A percentile compares a stretch with the other conserved stretches of the same genome.
phyloP scores from a whole-genome alignment of 2,888 invertebrate genomes.

The Acanthacorydalis orientalis region DNA sequence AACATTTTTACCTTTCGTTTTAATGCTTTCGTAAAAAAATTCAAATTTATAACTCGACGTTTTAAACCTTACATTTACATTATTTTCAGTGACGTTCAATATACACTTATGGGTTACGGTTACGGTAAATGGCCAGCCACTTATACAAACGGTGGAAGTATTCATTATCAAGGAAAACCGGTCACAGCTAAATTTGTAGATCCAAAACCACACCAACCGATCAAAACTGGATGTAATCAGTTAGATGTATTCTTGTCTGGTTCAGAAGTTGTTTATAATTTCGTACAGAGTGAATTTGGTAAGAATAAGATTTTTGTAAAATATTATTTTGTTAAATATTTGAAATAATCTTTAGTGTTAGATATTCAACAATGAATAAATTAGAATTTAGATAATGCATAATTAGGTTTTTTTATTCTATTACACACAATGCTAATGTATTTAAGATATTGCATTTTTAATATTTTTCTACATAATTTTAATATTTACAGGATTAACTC shows the following conservation, averaged over 20 bases:
- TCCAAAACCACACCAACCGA: conserved; percentile 17
- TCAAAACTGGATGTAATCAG: conserved; percentile 13
- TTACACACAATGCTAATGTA: too few relatives aligned
- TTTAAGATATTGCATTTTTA: too few relatives aligned
- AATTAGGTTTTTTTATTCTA: too few relatives aligned
- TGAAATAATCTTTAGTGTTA: too few relatives aligned
- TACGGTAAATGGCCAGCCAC: conserved; percentile 38
- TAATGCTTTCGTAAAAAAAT: too few relatives aligned
- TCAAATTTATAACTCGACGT: too few relatives aligned
- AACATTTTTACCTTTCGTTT: too few relatives aligned
- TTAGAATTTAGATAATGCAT: too few relatives aligned
- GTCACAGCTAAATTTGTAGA: conserved; percentile 20
- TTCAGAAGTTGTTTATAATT: background rate
- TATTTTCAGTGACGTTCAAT: conserved; percentile 34
- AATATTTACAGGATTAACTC: conserved; percentile 25
- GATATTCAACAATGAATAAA: too few relatives aligned
- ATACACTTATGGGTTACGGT: conserved; percentile 40
- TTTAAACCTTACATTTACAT: too few relatives aligned
- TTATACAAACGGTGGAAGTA: conserved; percentile 35
- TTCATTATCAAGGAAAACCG: conserved; percentile 33
- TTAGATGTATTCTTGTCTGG: conserved; percentile 16
- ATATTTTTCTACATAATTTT: background rate
- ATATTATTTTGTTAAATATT: too few relatives aligned
- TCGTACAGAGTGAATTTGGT: background rate
- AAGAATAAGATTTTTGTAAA: too few relatives aligned